These are phyloP conservation scores for Lasioglossum baleicum DNA, from an alignment of 1,140 invertebrate species.

Conservation along the genomic window DNA sequence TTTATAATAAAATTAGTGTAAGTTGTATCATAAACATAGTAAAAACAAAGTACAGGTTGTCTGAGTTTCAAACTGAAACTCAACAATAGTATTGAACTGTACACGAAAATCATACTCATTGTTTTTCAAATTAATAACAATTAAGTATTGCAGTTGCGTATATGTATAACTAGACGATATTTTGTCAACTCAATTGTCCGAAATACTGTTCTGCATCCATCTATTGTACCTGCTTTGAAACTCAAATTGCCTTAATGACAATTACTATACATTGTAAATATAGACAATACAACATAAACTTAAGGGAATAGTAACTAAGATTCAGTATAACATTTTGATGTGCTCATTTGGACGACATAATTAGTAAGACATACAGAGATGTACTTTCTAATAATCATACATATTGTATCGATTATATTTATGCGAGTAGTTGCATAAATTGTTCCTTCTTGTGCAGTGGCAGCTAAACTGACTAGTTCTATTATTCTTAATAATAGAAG, in stretches of 20 bases:
- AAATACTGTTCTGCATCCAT: constrained; percentile 61
- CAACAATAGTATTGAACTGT: constrained; percentile 57
- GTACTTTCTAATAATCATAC: constrained; percentile 66
- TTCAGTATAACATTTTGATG: constrained; percentile 58
- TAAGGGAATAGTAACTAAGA: constrained; percentile 51
- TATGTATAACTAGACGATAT: constrained; percentile 42
- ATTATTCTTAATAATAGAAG: constrained; percentile 68
- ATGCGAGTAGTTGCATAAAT: constrained; percentile 65
- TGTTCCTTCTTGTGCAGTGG: constrained; percentile 64
- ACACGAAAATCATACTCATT: constrained; percentile 60
- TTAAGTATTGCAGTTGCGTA: constrained; percentile 49
- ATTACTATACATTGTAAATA: constrained; percentile 74
- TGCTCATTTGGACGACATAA: constrained; percentile 68
- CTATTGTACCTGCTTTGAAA: constrained; percentile 76
- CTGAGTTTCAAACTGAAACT: constrained; percentile 59
- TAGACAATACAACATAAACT: constrained; percentile 73
- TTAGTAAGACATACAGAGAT: constrained; percentile 65
- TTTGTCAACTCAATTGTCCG: constrained; percentile 51
- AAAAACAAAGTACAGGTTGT: constrained; percentile 52
- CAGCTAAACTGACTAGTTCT: constrained; percentile 72
- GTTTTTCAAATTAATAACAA: constrained; percentile 52
- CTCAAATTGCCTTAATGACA: constrained; percentile 78
- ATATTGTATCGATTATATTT: constrained; percentile 70
- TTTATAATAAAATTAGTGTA: constrained; percentile 35
- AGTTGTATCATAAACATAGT: constrained; percentile 50